Percentiles rank a stretch among this genome's conserved stretches.
Conservation (phyloP, 1,140 invertebrate genomes). For the Philotrypesis tridentata region DNA sequence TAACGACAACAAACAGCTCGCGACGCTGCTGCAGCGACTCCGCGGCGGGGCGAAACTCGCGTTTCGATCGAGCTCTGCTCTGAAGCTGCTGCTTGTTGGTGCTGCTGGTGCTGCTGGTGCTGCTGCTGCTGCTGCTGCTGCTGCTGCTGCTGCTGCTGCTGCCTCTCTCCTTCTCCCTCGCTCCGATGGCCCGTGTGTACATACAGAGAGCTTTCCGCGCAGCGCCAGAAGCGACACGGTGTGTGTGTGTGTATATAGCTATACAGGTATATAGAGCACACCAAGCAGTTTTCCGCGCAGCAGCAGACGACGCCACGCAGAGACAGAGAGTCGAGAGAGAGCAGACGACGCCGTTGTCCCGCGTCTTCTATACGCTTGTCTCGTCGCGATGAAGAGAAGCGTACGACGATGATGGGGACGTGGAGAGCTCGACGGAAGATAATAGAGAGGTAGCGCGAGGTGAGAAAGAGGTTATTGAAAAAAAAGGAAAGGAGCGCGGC, state of each 20-base stretch:
- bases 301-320: background rate
- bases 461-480: background rate
- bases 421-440: background rate
- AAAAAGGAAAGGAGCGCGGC: constrained; percentile 17
- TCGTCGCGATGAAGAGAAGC: background rate
- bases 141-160: constrained; percentile 8
- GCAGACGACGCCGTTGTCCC: background rate
- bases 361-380: background rate
- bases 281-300: background rate
- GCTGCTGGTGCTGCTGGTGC: constrained; percentile 1
- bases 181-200: background rate
- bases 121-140: background rate
- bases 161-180: background rate
- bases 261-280: background rate
- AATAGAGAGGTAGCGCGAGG: background rate
- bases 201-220: constrained; percentile 10
- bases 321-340: background rate
- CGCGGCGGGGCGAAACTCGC: background rate
- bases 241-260: background rate
- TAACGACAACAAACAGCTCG: background rate
- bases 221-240: constrained; percentile 32
- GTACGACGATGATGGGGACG: background rate
- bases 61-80: background rate
- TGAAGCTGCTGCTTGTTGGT: background rate
- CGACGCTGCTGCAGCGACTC: background rate